Evolutionary conservation across 2,113 vertebrate genomes (phyloP), one percentile per base, ranked within the genome.

Genomic region (Gambusia affinis): DNA sequence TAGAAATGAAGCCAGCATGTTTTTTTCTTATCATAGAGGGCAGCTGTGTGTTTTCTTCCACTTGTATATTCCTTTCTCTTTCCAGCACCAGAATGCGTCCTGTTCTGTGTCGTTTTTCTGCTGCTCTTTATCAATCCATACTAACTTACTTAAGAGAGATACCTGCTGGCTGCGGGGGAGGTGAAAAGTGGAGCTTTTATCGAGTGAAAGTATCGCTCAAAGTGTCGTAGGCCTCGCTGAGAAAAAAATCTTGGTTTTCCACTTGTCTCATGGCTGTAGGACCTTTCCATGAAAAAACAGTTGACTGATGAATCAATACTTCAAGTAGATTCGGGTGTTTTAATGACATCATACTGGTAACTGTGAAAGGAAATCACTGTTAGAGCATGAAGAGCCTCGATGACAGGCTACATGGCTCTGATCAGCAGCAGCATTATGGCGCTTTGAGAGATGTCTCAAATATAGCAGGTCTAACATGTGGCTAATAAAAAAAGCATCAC

Each of bases 1-100:
- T 83, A 92, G 85, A 90, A 92, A 90, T 92, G 81, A 88, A 92
- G 83, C 89, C 90, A 76, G 72, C 82, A 89, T 87, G 82, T 73
- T 89, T 84, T 89, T 35, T 35, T 35, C 91, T 91, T 88, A 93
- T 93, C 92, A 82, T 72, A 74, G 89, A 89, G 86, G 86, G 81
- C 87, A 88, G 84, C 81, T 87, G 87, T 83, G 78, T 78, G 73
- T 82, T 78, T 60, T 47, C 81, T 69, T 69, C 76, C 19, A 70
- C 82, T 70, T 72, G 39, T 75, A 83, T 78, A 39, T 57, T 65
- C 70, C 64, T 31, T 73, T 63, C 75, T 66, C 66, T 72, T 28
- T 75, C 84, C 66, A 44, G 67, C 10, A 15, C 39, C 67, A 79
- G 74, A 86, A 89, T 80, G 72, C 84, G 72, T 80, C 78, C 82